phyloP scores from a whole-genome alignment of 2,888 invertebrate species.

The Cataglyphis cursor region DNA sequence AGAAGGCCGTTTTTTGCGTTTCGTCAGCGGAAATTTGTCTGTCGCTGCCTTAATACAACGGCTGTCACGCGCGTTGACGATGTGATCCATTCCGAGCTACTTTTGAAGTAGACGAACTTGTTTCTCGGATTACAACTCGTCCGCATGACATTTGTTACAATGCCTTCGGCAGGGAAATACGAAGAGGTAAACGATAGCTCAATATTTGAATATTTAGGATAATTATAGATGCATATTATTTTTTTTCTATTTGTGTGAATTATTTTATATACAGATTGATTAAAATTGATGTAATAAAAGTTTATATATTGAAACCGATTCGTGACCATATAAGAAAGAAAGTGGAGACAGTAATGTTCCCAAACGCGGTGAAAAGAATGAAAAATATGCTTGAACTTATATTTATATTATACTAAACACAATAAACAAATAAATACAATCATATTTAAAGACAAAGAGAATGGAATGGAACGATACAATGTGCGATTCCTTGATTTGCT shows the following conservation, averaged over 20 bases:
- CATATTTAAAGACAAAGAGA: neutral
- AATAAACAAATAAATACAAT: neutral
- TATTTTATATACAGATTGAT: neutral
- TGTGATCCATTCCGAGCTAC: conserved; percentile 66
- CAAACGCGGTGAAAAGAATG: neutral
- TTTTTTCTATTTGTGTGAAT: neutral
- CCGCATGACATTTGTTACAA: conserved; percentile 50
- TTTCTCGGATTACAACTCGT: conserved; percentile 54
- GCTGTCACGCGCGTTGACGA: conserved; percentile 72
- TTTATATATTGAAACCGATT: neutral
- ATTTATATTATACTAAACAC: neutral
- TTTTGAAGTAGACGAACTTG: conserved; percentile 59
- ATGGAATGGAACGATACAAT: neutral
- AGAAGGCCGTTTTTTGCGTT: conserved; percentile 67
- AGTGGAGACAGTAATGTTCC: neutral
- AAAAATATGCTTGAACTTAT: neutral
- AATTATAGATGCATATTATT: neutral
- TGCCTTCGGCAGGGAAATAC: neutral
- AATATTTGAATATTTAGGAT: neutral
- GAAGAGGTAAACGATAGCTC: neutral
- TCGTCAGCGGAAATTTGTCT: conserved; percentile 74
- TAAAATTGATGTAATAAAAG: conserved; percentile 8
- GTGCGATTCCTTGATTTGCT: neutral
- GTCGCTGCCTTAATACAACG: conserved; percentile 73
- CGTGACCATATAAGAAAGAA: neutral